These are phyloP conservation scores for Erebia aethiops DNA, from an alignment of 2,888 invertebrate genomes.

Conservation along the genomic window DNA sequence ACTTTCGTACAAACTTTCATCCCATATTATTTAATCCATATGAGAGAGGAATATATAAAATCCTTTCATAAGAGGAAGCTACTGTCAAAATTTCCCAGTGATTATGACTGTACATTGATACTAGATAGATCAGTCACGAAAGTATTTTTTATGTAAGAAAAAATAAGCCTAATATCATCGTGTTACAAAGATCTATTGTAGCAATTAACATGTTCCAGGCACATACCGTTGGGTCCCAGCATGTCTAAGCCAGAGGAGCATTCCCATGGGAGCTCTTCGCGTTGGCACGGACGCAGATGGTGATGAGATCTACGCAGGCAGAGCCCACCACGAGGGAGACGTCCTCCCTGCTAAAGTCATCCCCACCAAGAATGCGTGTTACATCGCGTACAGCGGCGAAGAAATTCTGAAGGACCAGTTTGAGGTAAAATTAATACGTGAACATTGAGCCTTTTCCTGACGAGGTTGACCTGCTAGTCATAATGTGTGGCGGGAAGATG, in stretches of 20 bases:
- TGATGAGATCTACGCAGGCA: slow-evolving; percentile 87
- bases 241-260: slow-evolving; percentile 73
- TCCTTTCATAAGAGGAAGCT: no score
- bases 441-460: neutral
- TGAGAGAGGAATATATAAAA: no score
- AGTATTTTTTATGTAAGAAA: no score
- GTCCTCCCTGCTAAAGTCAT: slow-evolving; percentile 87
- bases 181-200: neutral
- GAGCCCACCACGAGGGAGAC: slow-evolving; percentile 86
- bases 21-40: no score
- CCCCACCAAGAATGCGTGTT: slow-evolving; percentile 85
- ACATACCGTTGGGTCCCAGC: slow-evolving; percentile 80
- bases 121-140: no score
- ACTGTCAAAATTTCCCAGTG: no score
- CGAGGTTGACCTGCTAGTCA: no score
- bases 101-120: no score
- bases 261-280: slow-evolving; percentile 75
- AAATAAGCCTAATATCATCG: no score
- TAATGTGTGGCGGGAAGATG: no score
- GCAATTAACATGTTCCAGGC: slow-evolving; percentile 51
- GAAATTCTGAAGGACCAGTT: slow-evolving; percentile 85
- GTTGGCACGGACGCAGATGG: slow-evolving; percentile 88
- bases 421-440: slow-evolving; percentile 69
- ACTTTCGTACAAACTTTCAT: no score
- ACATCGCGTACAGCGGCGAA: slow-evolving; percentile 84